Conservation (phyloP, 2,797 vertebrate genomes). For the Leptodactylus fallax region DNA sequence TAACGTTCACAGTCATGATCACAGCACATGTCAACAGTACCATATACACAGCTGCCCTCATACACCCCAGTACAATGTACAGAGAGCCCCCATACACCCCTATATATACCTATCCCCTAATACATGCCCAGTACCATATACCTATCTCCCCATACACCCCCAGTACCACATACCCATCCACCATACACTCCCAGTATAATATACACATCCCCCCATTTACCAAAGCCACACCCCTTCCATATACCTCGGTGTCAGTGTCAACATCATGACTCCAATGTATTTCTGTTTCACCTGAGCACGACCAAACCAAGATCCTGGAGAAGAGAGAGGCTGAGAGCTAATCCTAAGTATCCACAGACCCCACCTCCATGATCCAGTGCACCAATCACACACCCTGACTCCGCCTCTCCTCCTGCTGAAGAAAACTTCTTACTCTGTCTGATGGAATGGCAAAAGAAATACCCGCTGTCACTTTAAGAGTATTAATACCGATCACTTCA, state of each 20-base stretch:
- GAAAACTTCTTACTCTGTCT: conserved; percentile 85
- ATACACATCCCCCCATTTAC: no score
- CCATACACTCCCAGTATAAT: no score
- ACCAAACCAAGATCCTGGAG: conserved; percentile 82
- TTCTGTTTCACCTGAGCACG: conserved; percentile 78
- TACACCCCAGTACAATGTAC: no score
- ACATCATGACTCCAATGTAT: conserved; percentile 96
- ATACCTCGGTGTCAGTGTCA: conserved; percentile 91
- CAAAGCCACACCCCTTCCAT: conserved; percentile 82
- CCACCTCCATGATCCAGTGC: background rate
- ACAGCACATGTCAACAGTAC: no score
- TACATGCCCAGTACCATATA: no score
- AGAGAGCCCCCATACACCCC: no score
- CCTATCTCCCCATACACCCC: no score
- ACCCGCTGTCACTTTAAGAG: conserved; percentile 95
- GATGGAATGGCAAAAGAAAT: conserved; percentile 98
- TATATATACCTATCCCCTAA: no score
- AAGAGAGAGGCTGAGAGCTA: background rate
- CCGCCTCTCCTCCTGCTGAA: conserved; percentile 81
- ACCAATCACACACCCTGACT: conserved; percentile 67
- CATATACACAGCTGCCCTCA: no score
- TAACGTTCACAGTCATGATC: no score
- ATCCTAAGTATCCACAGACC: background rate
- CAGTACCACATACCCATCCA: no score
- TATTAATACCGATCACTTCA: conserved; percentile 97